A percentile compares a stretch with the other conserved stretches of the same genome.
These are phyloP conservation scores for Euleptes europaea DNA, from an alignment of 2,113 vertebrate genomes.

Conservation along the genomic window DNA sequence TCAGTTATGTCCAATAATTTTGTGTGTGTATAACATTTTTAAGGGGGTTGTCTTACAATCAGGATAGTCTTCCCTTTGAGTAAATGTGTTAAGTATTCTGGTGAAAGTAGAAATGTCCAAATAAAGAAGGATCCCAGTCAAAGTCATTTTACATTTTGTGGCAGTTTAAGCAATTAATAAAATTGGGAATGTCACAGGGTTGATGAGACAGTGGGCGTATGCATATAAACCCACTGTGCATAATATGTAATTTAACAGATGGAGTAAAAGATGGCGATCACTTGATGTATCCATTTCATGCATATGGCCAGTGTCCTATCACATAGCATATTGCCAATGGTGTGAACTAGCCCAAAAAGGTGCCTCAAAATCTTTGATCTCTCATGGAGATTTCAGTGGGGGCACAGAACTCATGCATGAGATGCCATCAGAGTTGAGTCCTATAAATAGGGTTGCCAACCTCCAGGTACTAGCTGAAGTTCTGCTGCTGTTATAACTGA, in stretches of 20 bases:
- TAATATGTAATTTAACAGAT: not conserved
- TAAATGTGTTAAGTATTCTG: not conserved
- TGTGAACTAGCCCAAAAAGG: not conserved
- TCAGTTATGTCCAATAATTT: no score
- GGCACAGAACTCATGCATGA: not conserved
- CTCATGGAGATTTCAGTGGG: not conserved
- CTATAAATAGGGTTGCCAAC: no score
- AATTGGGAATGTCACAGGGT: no score
- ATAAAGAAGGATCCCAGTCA: not conserved
- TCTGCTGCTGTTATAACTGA: no score
- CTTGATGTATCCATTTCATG: no score
- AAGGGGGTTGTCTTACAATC: no score
- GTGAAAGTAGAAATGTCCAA: not conserved
- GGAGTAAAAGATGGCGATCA: no score
- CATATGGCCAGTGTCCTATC: not conserved
- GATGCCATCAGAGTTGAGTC: not conserved
- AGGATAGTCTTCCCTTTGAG: no score
- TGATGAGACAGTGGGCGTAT: not conserved
- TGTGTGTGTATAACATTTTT: no score
- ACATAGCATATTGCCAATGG: not conserved
- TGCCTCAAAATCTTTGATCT: not conserved
- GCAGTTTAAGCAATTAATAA: not conserved
- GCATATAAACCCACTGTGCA: not conserved
- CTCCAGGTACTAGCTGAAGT: no score
- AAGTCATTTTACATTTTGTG: not conserved